Evolutionary conservation across 2,797 vertebrate genomes (phyloP), one percentile per base, ranked within the genome.

Genomic region (Anisognathus igniventris): DNA sequence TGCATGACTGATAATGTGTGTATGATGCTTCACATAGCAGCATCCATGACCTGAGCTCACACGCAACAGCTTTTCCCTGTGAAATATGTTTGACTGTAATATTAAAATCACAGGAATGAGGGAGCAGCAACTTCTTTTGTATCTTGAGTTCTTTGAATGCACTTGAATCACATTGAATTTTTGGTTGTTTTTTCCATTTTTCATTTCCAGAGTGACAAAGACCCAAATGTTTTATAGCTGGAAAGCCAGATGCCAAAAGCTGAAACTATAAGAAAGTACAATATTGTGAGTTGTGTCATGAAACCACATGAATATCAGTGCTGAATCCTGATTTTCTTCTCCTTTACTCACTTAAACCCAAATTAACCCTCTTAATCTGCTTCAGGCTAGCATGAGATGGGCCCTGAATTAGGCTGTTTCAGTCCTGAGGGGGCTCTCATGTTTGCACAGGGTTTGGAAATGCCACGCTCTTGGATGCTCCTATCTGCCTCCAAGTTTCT

Each of bases 261-360:
- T 62, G 64, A 58, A 86, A 47, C 39, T 44, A 1, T 33, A 68
- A 87, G 57, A 76, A 45, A 39, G 14, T 48, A 48, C 82, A 81
- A 14, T 66, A 31, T 7, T 81, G 39, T 72, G 62, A 73, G 7
- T 24, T 66, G 42, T 84, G 62, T 73, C 48, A n/a, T 84, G 57
- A 84, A 93, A 62, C 51, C 47, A 47, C 3, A 1, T 61, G 78
- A 85, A 70, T 64, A 66, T 84, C 83, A 64, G 0, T 4, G 11
- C 40, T 47, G 65, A 64, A 83, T 91, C 45, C 37, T 60, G 44
- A 44, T 82, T 93, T 86, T 87, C 39, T 71, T 91, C 33, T 84
- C 37, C 60, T 74, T 93, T 83, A 50, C 42, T 82, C 48, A 10
- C 24, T 78, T 75, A 81, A 92, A 92, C 66, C 28, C 44, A 70